Evolutionary conservation across 2,113 vertebrate genomes (phyloP), one percentile per base, ranked within the genome.

Genomic region (Oxyura jamaicensis): DNA sequence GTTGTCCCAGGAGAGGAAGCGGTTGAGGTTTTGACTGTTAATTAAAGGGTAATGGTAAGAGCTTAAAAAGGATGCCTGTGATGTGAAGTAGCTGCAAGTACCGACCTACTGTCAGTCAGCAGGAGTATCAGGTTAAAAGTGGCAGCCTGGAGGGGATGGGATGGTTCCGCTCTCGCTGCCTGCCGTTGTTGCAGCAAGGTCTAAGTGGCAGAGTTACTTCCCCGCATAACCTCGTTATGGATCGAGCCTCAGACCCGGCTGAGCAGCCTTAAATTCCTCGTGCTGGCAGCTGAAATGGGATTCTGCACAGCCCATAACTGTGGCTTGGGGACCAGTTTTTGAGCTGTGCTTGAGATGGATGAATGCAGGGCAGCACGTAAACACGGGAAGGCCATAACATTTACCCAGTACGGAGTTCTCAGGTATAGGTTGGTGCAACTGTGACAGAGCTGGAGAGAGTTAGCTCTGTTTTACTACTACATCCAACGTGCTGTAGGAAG

Each of bases 191-290:
- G 50, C 48, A 80, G 55, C 19, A 50, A 50, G 41, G 15, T 62
- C 50, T 52, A 53, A 90, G 50, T 0, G 0, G 8, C 41, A 29
- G 3, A 44, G 8, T 85, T 76, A 21, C 48, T 87, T 92, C 55
- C 39, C 33, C 73, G 60, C 23, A 25, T 26, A 25, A 0, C 13
- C 13, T 53, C 0, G 0, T 7, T 76, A 5, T 3, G 48, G 62
- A 75, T 26, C 0, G 9, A 82, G 28, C 42, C 46, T 78, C 46
- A 46, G 42, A 35, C 33, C 13, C 4, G 2, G 20, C 36, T 68
- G 23, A 58, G 6, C 35, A 16, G 81, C 60, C 26, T 66, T 91
- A 41, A 91, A 62, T 91, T 83, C 25, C 41, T 85, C 3, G 11
- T 50, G n/a, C 35, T 92, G 86, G 35, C 56, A 46, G 21, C 17